Conservation (phyloP, 2,797 vertebrate genomes). For the Peromyscus aztecus region DNA sequence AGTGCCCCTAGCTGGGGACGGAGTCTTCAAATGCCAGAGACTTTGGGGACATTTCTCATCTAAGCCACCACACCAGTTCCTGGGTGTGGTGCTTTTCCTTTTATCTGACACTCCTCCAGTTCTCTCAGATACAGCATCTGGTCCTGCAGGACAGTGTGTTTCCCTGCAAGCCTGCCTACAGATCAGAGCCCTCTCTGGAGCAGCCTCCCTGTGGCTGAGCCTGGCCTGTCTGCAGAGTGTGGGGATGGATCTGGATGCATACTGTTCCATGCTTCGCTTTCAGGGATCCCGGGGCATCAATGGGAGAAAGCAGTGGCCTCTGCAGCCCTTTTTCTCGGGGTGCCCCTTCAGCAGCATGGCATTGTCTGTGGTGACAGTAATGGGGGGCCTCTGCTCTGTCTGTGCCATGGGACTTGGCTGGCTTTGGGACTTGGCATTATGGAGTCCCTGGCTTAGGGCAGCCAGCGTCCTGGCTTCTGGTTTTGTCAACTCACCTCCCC, state of each 20-base stretch:
- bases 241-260: neutral
- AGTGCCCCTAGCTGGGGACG: no score
- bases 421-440: neutral
- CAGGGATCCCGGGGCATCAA: neutral
- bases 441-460: neutral
- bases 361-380: neutral
- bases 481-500: neutral
- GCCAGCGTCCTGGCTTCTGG: neutral
- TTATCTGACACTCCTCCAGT: neutral
- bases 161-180: no score
- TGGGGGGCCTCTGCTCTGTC: accelerated
- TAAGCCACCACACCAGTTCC: neutral
- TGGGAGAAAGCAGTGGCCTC: neutral
- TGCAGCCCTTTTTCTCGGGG: neutral
- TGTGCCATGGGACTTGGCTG: neutral
- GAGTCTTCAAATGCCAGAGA: neutral
- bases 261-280: accelerated
- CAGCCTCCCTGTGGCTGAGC: neutral
- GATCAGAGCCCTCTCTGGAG: neutral
- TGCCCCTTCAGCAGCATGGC: neutral
- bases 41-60: neutral
- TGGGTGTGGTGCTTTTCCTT: neutral
- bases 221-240: neutral
- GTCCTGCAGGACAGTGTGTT: neutral
- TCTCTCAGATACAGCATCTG: neutral